These are phyloP conservation scores for Ardeotis arabs DNA, from an alignment of 2,113 vertebrate species.

Conservation along the genomic window DNA sequence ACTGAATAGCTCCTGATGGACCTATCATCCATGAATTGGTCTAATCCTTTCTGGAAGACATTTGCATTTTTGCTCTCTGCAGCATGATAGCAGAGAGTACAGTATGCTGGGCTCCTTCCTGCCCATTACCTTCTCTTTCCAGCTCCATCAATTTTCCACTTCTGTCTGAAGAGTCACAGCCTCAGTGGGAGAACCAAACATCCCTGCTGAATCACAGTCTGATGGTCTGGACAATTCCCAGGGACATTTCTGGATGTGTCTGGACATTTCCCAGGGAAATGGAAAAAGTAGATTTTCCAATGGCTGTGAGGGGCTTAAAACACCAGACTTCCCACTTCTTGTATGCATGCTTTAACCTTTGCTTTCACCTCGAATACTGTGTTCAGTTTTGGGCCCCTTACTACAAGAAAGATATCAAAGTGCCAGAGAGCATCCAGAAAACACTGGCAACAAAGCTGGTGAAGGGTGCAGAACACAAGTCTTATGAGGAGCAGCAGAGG, in stretches of 20 bases:
- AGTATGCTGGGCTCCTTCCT: not conserved
- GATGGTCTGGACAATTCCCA: not conserved
- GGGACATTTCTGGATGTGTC: not conserved
- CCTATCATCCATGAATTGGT: fast-evolving
- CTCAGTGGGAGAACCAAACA: not conserved
- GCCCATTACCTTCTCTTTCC: not conserved
- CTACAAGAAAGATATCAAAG: no score
- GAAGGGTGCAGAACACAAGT: not conserved
- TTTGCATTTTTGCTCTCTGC: not conserved
- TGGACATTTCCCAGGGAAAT: not conserved
- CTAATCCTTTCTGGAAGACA: not conserved
- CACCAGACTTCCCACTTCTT: not conserved
- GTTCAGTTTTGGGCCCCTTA: not conserved
- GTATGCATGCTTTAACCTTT: not conserved
- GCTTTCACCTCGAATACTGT: not conserved
- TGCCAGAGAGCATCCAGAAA: not conserved
- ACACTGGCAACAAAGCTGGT: not conserved
- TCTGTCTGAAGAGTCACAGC: not conserved
- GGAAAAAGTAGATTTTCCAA: not conserved
- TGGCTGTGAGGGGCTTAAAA: not conserved
- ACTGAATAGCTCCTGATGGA: not conserved
- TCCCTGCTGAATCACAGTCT: not conserved
- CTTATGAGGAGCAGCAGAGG: not conserved
- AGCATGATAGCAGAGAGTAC: not conserved
- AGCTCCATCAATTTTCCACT: not conserved